These are phyloP conservation scores for Heteropelma amictum DNA, from an alignment of 2,888 invertebrate genomes.

Conservation along the genomic window DNA sequence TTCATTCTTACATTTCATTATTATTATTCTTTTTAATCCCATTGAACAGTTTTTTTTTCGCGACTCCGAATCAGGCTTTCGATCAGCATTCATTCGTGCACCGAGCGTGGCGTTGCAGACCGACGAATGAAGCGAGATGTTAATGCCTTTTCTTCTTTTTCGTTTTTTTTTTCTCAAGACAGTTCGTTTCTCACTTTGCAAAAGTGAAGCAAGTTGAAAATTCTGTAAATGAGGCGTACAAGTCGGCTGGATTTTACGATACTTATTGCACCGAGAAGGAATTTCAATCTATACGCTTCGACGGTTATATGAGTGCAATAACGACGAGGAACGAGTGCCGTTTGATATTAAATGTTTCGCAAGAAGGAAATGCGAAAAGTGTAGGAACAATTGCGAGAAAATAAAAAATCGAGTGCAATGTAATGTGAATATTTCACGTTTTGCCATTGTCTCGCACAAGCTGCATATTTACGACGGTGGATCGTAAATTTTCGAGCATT, in stretches of 20 bases:
- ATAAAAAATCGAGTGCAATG: not conserved
- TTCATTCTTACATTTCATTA: not conserved
- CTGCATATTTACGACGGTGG: not conserved
- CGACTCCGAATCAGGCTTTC: not conserved
- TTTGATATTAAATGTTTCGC: not conserved
- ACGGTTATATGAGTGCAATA: conserved; percentile 13
- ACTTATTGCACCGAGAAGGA: conserved; percentile 7
- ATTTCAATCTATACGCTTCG: conserved; percentile 41
- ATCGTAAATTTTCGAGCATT: conserved; percentile 25
- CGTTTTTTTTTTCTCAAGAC: not conserved
- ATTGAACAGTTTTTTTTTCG: not conserved
- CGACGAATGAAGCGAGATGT: not conserved
- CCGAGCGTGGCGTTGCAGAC: not conserved
- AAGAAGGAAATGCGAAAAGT: not conserved
- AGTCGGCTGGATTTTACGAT: conserved; percentile 16
- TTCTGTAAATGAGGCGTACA: conserved; percentile 30
- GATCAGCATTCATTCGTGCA: not conserved
- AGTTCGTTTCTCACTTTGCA: conserved; percentile 19
- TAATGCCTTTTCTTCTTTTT: not conserved
- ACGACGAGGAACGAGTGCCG: conserved; percentile 26
- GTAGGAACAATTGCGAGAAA: not conserved
- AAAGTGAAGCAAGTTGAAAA: conserved; percentile 1
- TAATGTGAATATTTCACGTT: conserved; percentile 34
- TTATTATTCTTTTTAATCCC: too few relatives aligned
- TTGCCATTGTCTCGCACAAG: conserved; percentile 5